Evolutionary conservation across 2,113 vertebrate genomes (phyloP), one percentile per base, ranked within the genome.

Genomic region (Cynopterus brachyotis): DNA sequence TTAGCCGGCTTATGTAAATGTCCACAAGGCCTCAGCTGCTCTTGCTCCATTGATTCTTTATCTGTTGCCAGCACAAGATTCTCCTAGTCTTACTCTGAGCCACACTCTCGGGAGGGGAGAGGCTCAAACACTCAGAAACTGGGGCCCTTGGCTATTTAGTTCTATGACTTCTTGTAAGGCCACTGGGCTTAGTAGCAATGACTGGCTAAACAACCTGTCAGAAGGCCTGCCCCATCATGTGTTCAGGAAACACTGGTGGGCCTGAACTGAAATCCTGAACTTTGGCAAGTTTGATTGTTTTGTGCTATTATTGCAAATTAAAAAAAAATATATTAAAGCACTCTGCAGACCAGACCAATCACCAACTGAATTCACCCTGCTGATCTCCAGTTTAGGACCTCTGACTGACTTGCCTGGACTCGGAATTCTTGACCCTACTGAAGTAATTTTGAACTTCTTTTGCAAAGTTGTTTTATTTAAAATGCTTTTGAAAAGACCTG

Each of bases 1-100:
- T 22, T 64, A 87, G 22, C 62, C 66, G 35, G 91, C 28, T 97
- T 97, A 92, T 88, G 94, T 90, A 92, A 95, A 97, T 96, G 95
- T 96, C 92, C 32, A 0, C 24, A 1, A 53, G 94, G 79, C 80
- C 79, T 92, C 60, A 45, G 82, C 92, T 89, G 83, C 73, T 59
- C 42, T 24, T 22, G 40, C 59, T 76, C 83, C 66, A 13, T 0
- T 20, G 83, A 90, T 94, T 59, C 91, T 95, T 97, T 94, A 96
- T 96, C 87, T 95, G 76, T 72, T 76, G 94, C 95, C 95, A 96
- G 66, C 94, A 92, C 26, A 55, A 82, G 69, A 94, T 60, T 89
- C 86, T 84, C 78, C 76, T 95, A 87, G 96, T 96, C 94, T 93
- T 66, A 75, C 64, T 80, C 28, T 84, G 73, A 95, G 83, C 53